phyloP scores from a whole-genome alignment of 1,140 invertebrate species.

The Zaprionus capensis region DNA sequence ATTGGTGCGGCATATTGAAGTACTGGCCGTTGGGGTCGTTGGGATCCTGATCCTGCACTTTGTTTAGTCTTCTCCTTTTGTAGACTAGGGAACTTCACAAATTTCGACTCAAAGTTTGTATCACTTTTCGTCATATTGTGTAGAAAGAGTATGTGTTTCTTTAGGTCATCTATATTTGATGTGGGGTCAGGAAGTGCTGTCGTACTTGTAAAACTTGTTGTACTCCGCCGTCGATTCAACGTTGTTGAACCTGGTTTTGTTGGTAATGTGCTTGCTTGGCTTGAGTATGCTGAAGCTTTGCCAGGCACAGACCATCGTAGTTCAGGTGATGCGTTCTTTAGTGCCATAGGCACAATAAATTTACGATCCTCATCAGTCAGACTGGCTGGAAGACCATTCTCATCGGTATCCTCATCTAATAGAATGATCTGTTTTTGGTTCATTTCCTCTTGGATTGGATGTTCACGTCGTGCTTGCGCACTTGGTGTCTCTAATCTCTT shows the following conservation, averaged over 20 bases:
- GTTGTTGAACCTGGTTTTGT: slow-evolving; percentile 22
- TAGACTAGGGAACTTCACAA: slow-evolving; percentile 82
- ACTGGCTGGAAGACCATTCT: slow-evolving; percentile 74
- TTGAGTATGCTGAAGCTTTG: slow-evolving; percentile 18
- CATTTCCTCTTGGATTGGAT: slow-evolving; percentile 82
- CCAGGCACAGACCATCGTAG: slow-evolving; percentile 37
- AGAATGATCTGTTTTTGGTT: slow-evolving; percentile 81
- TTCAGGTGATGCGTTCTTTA: slow-evolving; percentile 78
- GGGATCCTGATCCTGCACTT: slow-evolving; percentile 1
- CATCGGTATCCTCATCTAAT: slow-evolving; percentile 80
- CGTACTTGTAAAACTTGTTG: slow-evolving; percentile 45
- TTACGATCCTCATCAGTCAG: slow-evolving; percentile 78
- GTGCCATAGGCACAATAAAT: slow-evolving; percentile 83
- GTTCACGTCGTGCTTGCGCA: slow-evolving; percentile 52
- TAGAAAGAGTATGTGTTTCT: slow-evolving; percentile 80
- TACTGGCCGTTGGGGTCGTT: slow-evolving; percentile 55
- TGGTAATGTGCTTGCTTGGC: slow-evolving; percentile 28
- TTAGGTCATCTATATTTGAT: slow-evolving; percentile 80
- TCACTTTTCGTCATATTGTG: slow-evolving; percentile 82
- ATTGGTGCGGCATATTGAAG: slow-evolving; percentile 75
- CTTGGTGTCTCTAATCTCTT: slow-evolving; percentile 61
- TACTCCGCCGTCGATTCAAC: slow-evolving; percentile 33
- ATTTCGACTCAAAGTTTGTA: slow-evolving; percentile 82
- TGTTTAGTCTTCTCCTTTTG: slow-evolving; percentile 69
- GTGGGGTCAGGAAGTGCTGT: slow-evolving; percentile 44